phyloP scores from a whole-genome alignment of 2,888 invertebrate genomes.

The Yponomeuta plumbellus region DNA sequence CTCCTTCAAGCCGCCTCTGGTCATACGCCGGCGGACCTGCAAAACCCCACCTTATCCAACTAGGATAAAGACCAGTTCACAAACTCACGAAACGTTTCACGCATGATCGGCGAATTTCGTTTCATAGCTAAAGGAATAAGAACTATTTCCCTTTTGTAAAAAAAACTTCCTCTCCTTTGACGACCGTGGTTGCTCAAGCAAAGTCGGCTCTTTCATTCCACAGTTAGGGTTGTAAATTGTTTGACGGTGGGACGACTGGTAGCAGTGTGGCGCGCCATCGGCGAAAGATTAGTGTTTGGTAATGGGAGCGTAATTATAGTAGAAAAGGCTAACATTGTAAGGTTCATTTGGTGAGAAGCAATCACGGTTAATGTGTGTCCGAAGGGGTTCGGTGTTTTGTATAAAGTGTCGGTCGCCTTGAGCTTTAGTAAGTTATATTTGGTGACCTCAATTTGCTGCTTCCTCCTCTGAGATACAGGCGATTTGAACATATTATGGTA shows the following conservation, averaged over 20 bases:
- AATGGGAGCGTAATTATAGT: conserved; percentile 71
- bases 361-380: conserved; percentile 47
- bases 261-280: conserved; percentile 29
- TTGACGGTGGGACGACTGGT: neutral
- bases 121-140: conserved; percentile 56
- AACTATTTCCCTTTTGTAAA: conserved; percentile 49
- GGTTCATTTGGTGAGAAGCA: conserved; percentile 67
- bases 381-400: conserved; percentile 27
- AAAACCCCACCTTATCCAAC: conserved; percentile 40
- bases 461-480: too few species aligned
- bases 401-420: neutral
- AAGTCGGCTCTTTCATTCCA: conserved; percentile 16
- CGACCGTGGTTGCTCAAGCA: conserved; percentile 6
- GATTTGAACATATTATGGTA: too few species aligned
- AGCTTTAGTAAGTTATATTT: too few species aligned
- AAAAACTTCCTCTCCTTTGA: conserved; percentile 23
- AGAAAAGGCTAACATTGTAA: conserved; percentile 72
- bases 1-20: conserved; percentile 62
- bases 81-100: conserved; percentile 16
- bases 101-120: conserved; percentile 47
- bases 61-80: conserved; percentile 11
- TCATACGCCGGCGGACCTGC: conserved; percentile 41
- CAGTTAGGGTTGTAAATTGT: neutral
- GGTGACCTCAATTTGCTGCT: too few species aligned
- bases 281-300: conserved; percentile 63